phyloP scores from a whole-genome alignment of 1,140 invertebrate genomes.

The Mesaphorura yosii region DNA sequence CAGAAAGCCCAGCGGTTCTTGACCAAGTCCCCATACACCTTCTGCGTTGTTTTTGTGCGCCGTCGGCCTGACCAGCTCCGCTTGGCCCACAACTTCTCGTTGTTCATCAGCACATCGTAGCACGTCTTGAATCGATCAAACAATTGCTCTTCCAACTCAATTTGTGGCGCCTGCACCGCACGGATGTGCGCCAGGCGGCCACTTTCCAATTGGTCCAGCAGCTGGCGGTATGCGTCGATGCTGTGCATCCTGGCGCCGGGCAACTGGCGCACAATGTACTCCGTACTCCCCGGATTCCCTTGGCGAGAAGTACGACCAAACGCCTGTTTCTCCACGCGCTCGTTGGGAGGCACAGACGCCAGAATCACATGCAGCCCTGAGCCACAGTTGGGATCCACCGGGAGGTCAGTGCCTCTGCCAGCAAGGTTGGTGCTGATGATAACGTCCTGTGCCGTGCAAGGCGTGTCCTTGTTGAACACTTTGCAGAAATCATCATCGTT shows the following conservation, averaged over 20 bases:
- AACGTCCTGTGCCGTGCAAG: too few relatives aligned
- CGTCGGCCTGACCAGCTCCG: background rate
- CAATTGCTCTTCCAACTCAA: background rate
- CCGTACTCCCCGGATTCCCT: conserved; percentile 18
- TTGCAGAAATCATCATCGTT: background rate
- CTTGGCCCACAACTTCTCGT: background rate
- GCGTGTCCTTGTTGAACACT: background rate
- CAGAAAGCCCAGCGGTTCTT: conserved; percentile 18
- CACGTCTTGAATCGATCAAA: background rate
- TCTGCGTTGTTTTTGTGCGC: background rate
- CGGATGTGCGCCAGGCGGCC: background rate
- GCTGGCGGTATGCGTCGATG: conserved; percentile 1
- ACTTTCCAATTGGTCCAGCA: background rate
- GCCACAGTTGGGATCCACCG: too few relatives aligned
- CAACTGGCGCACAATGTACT: conserved; percentile 2
- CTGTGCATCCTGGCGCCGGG: background rate
- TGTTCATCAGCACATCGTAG: background rate
- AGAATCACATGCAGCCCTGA: conserved; percentile 32
- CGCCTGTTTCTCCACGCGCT: conserved; percentile 29
- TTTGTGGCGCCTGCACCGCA: background rate
- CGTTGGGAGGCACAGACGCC: conserved; percentile 29
- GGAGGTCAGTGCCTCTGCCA: conserved; percentile 23
- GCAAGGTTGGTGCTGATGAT: background rate
- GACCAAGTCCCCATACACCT: background rate
- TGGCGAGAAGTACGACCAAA: conserved; percentile 27